Percentiles rank a stretch among this genome's conserved stretches.
These are phyloP conservation scores for Syngnathus floridae DNA, from an alignment of 2,113 vertebrate species.

Conservation along the genomic window DNA sequence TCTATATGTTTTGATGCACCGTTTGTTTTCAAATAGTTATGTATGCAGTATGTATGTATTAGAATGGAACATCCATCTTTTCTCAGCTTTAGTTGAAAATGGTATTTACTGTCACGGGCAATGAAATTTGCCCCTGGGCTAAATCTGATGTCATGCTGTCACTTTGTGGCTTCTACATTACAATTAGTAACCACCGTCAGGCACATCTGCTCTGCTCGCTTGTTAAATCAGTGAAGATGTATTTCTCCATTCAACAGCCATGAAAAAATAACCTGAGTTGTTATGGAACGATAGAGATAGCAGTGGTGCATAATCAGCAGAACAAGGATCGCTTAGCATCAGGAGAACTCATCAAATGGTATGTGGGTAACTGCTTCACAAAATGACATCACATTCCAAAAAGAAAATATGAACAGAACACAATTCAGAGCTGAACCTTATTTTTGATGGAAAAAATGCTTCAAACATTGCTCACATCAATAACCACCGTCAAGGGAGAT, in stretches of 20 bases:
- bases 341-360: background rate
- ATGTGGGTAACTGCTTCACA: background rate
- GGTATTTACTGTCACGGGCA: background rate
- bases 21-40: too few species aligned
- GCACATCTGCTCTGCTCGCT: background rate
- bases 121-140: background rate
- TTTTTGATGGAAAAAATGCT: too few species aligned
- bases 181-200: background rate
- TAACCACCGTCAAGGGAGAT: background rate
- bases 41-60: background rate
- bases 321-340: background rate
- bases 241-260: slow-evolving; percentile 2
- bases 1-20: too few species aligned
- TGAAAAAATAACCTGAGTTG: background rate
- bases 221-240: background rate
- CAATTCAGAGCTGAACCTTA: background rate
- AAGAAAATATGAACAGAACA: background rate
- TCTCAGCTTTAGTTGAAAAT: background rate
- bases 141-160: background rate
- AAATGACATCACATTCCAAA: background rate
- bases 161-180: background rate
- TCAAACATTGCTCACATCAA: too few species aligned
- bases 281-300: background rate
- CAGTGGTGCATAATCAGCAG: background rate
- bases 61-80: background rate